Evolutionary conservation across 2,888 invertebrate genomes (phyloP).

Genomic region (Caenorhabditis plicata): DNA sequence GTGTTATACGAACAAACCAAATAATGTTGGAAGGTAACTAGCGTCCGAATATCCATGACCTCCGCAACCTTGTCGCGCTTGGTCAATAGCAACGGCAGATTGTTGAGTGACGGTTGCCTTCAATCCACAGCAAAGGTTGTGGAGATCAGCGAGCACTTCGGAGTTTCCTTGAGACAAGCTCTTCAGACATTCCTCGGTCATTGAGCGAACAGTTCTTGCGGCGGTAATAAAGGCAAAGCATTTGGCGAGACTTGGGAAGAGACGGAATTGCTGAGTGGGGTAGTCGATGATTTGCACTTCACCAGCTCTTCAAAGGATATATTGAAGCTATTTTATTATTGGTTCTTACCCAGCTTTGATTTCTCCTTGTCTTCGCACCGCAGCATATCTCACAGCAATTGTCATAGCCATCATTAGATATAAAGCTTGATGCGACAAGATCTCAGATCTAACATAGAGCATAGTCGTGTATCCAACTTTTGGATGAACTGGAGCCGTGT

Average conservation of each 20-base stretch:
- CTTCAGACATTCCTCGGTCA: slow-evolving; percentile 30
- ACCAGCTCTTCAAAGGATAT: slow-evolving; percentile 83
- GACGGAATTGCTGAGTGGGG: slow-evolving; percentile 87
- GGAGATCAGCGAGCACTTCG: slow-evolving; percentile 73
- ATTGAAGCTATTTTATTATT: slow-evolving; percentile 75
- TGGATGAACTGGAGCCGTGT: slow-evolving; percentile 79
- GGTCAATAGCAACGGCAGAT: slow-evolving; percentile 75
- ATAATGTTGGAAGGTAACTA: slow-evolving; percentile 66
- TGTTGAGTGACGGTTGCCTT: slow-evolving; percentile 75
- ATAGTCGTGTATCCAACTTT: slow-evolving; percentile 87
- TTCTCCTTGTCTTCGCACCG: slow-evolving; percentile 85
- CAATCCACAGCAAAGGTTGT: slow-evolving; percentile 86
- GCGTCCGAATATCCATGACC: slow-evolving; percentile 81
- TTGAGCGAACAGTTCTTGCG: slow-evolving; percentile 24
- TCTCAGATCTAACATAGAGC: slow-evolving; percentile 78
- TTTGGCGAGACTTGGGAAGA: slow-evolving; percentile 79
- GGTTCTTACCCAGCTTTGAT: slow-evolving; percentile 76
- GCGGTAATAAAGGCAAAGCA: slow-evolving; percentile 76
- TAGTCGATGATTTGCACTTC: slow-evolving; percentile 91
- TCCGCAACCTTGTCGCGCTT: slow-evolving; percentile 78
- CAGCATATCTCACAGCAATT: slow-evolving; percentile 86
- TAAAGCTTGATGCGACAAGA: slow-evolving; percentile 88
- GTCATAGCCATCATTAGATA: slow-evolving; percentile 73
- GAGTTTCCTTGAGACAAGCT: slow-evolving; percentile 29
- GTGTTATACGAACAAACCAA: slow-evolving; percentile 13